phyloP scores from a whole-genome alignment of 2,113 vertebrate genomes.

The Ceyx melanurus region DNA sequence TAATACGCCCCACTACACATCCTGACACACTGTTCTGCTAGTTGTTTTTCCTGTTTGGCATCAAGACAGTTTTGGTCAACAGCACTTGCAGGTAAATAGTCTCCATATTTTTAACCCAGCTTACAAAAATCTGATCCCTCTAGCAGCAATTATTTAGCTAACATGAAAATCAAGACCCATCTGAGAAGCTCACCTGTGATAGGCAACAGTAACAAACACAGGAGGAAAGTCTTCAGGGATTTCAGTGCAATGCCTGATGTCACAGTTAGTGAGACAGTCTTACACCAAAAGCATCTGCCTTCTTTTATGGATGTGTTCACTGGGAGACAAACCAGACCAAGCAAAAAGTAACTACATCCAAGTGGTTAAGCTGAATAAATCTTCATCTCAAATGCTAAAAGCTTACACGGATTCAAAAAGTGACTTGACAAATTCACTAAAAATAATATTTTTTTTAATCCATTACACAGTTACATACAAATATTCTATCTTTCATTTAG shows the following conservation, averaged over 20 bases:
- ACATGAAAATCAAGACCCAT: neutral
- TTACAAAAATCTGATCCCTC: neutral
- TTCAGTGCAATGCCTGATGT: neutral
- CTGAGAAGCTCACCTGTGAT: neutral
- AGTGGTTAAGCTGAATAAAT: neutral
- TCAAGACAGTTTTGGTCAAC: neutral
- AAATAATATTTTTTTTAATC: neutral
- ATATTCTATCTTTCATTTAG: neutral
- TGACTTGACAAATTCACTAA: neutral
- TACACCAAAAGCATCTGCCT: neutral
- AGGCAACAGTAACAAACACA: neutral
- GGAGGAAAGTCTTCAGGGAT: neutral
- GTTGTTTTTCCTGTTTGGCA: neutral
- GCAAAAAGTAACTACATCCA: neutral
- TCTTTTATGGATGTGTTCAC: neutral
- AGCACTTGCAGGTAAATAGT: neutral
- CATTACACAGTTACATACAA: neutral
- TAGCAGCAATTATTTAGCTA: neutral
- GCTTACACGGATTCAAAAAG: neutral
- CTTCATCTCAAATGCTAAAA: neutral
- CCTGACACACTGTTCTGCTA: neutral
- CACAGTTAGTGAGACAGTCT: neutral
- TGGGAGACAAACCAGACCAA: neutral
- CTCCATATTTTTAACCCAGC: neutral
- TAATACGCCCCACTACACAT: neutral